Evolutionary conservation across 2,888 invertebrate species (phyloP), one percentile per base, ranked within the genome.

Genomic region (Eustalomyia histrio): DNA sequence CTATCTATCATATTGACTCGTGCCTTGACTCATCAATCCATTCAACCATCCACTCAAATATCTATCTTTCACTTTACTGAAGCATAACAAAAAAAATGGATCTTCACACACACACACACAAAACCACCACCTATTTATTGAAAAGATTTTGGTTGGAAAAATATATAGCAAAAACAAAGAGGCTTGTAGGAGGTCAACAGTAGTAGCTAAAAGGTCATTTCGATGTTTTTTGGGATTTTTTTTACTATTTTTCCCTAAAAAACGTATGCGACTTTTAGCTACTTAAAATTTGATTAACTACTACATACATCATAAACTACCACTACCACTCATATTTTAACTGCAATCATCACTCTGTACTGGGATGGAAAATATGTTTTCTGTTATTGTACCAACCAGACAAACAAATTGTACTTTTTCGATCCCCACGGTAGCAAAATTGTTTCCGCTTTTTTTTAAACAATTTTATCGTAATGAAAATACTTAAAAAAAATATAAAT

Each of bases 171-270:
- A 58, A 58, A 69, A 72, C 72, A 73, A 73, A 50, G 33, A 73
- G 55, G 55, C 18, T 73, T 73, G 55, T 73, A 55, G 63, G 63
- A 57, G 57, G 73, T 64, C 73, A 64, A 57, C 50, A 55, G 33
- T 47, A 35, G 35, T 47, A 10, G 29, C 18, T 63, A 21, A 55
- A 39, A 67, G 65, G 65, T 67, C 65, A 55, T 53, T 35, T 14
- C 21, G 6, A 1, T 10, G 2, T 53, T 52, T 47, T 24, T 33
- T 14, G 3, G 16, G n/a, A n/a, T 53, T 17, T 7, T 61, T 39
- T 52, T 50, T n/a, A 16, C 8, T 35, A 14, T 52, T 53, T 65
- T 53, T 35, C 29, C 35, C 52, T 14, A 7, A 55, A 53, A 67
- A 53, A 55, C 33, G 47, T 33, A 18, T 18, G 18, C 6, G 8